Conservation (phyloP, 2,797 vertebrate species). For the Coccyzus lansbergi region DNA sequence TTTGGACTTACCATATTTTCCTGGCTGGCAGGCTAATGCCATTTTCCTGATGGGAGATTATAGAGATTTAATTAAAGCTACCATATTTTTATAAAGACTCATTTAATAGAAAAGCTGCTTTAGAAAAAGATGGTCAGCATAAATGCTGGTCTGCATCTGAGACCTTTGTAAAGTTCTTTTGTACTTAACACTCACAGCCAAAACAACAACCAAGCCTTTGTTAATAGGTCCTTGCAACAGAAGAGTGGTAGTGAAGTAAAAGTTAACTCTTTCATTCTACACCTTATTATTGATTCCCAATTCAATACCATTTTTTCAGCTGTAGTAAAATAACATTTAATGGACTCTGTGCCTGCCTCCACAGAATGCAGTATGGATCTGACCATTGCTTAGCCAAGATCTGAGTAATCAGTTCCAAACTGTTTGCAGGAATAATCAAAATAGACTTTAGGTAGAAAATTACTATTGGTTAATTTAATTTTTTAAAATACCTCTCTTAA, state of each 20-base stretch:
- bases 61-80: constrained; percentile 73
- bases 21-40: constrained; percentile 14
- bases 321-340: neutral
- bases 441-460: neutral
- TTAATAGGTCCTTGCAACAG: constrained; percentile 3
- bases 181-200: constrained; percentile 46
- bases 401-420: neutral
- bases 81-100: constrained; percentile 61
- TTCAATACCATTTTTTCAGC: neutral
- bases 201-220: constrained; percentile 58
- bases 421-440: neutral
- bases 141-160: constrained; percentile 58
- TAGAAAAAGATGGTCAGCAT: constrained; percentile 51
- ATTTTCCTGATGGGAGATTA: constrained; percentile 67
- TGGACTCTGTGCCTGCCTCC: neutral
- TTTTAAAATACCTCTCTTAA: neutral
- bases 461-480: neutral
- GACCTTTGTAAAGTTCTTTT: constrained; percentile 58
- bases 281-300: neutral
- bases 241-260: constrained; percentile 8
- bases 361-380: neutral
- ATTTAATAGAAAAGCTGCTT: constrained; percentile 71
- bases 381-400: neutral
- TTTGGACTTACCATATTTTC: constrained; percentile 23
- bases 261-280: constrained; percentile 34